Percentiles rank a stretch among this genome's conserved stretches.
phyloP scores from a whole-genome alignment of 2,113 vertebrate genomes.

The Camelus bactrianus region DNA sequence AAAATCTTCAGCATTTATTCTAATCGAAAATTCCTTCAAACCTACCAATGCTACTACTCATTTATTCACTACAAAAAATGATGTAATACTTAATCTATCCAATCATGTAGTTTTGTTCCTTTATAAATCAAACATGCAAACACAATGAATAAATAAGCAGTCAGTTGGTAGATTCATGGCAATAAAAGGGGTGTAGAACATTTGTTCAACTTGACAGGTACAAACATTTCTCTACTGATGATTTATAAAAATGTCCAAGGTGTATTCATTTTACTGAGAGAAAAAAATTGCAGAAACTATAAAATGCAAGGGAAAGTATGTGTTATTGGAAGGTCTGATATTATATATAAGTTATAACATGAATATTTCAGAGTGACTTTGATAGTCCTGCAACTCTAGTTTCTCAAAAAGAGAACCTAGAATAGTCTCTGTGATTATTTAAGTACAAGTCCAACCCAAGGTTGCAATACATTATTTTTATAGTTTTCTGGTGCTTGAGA shows the following conservation, averaged over 20 bases:
- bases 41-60: not conserved
- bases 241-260: constrained; percentile 79
- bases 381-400: constrained; percentile 65
- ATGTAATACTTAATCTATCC: constrained; percentile 47
- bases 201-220: constrained; percentile 78
- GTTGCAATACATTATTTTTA: constrained; percentile 63
- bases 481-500: constrained; percentile 45
- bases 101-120: constrained; percentile 62
- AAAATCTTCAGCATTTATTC: not conserved
- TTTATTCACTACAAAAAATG: constrained; percentile 37
- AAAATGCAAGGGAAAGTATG: constrained; percentile 64
- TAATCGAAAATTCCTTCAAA: constrained; percentile 33
- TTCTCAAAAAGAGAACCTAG: constrained; percentile 61
- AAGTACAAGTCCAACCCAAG: constrained; percentile 68
- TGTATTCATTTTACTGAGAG: constrained; percentile 68
- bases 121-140: constrained; percentile 78
- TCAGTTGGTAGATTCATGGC: constrained; percentile 69
- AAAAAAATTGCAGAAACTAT: constrained; percentile 55
- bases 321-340: constrained; percentile 64
- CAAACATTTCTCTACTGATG: constrained; percentile 70
- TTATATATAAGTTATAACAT: constrained; percentile 73
- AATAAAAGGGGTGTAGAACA: constrained; percentile 65
- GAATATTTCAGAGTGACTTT: constrained; percentile 79
- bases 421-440: constrained; percentile 56
- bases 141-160: constrained; percentile 76